phyloP scores from a whole-genome alignment of 2,797 vertebrate species.

The Tolypeutes matacus region DNA sequence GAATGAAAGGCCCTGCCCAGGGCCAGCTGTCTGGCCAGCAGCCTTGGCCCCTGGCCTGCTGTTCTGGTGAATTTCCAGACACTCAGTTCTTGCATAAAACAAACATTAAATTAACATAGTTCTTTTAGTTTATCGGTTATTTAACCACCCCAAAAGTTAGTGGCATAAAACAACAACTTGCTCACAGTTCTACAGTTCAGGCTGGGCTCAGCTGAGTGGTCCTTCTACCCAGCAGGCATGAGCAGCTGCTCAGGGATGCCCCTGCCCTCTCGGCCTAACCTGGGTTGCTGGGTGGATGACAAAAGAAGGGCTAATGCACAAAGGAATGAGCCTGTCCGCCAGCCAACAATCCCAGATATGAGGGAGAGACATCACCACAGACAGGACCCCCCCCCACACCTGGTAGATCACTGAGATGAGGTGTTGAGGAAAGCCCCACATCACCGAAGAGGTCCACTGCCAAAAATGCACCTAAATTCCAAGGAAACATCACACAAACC shows the following conservation, averaged over 20 bases:
- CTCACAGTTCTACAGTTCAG: not conserved
- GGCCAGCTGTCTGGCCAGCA: not conserved
- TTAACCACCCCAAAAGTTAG: not conserved
- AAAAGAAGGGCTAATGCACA: not conserved
- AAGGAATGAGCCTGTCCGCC: not conserved
- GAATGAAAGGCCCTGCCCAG: not conserved
- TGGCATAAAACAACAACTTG: not conserved
- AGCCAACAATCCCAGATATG: not conserved
- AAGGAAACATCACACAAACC: not conserved
- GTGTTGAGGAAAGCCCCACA: not conserved
- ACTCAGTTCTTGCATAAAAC: not conserved
- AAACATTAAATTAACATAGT: not conserved
- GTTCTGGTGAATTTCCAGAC: not conserved
- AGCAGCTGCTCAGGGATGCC: not conserved
- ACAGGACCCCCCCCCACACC: not conserved
- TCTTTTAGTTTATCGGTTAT: not conserved
- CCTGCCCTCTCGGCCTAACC: not conserved
- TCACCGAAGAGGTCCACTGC: not conserved
- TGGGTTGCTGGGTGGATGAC: not conserved
- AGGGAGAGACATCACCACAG: too few relatives aligned
- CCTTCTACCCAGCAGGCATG: not conserved
- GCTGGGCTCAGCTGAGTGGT: too few relatives aligned
- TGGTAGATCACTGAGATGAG: not conserved
- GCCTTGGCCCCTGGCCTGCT: not conserved
- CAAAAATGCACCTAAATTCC: not conserved